phyloP scores from a whole-genome alignment of 2,888 invertebrate genomes.

The Drosophila ustulata region DNA sequence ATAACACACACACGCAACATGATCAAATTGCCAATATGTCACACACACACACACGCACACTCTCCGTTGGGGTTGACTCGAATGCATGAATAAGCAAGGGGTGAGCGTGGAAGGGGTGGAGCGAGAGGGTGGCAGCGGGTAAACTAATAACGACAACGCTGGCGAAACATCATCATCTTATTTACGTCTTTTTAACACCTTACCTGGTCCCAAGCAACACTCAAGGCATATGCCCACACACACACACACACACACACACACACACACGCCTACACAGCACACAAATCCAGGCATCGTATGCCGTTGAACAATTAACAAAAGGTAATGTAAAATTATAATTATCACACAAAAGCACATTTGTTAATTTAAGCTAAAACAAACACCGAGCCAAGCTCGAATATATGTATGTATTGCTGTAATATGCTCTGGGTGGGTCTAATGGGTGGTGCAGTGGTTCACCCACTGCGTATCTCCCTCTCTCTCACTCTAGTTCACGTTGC shows the following conservation, averaged over 20 bases:
- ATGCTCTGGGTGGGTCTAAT: slow-evolving; percentile 7
- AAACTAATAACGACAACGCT: slow-evolving; percentile 69
- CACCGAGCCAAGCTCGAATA: slow-evolving; percentile 48
- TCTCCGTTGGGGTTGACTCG: slow-evolving; percentile 53
- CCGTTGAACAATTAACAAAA: slow-evolving; percentile 83
- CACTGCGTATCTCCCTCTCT: not conserved
- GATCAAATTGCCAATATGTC: slow-evolving; percentile 81
- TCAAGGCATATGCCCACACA: slow-evolving; percentile 20
- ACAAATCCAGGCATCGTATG: slow-evolving; percentile 47
- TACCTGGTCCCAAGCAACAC: slow-evolving; percentile 38
- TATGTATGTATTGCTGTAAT: not conserved
- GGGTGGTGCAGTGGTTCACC: slow-evolving; percentile 15
- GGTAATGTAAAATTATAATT: slow-evolving; percentile 84
- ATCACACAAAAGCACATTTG: slow-evolving; percentile 82
- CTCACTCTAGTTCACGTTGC: not conserved
- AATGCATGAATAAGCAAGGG: slow-evolving; percentile 7
- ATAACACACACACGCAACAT: slow-evolving; percentile 66
- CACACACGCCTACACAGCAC: slow-evolving; percentile 23
- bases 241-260: slow-evolving; percentile 11
- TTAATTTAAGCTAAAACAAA: slow-evolving; percentile 82
- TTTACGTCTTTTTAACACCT: slow-evolving; percentile 79
- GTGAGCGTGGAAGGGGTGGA: not conserved
- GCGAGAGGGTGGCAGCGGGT: slow-evolving; percentile 18
- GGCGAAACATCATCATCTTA: slow-evolving; percentile 72
- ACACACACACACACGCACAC: slow-evolving; percentile 46